Base-by-base conservation (phyloP, 1,140 invertebrate genomes). In the Drosophila kepulauana region DNA sequence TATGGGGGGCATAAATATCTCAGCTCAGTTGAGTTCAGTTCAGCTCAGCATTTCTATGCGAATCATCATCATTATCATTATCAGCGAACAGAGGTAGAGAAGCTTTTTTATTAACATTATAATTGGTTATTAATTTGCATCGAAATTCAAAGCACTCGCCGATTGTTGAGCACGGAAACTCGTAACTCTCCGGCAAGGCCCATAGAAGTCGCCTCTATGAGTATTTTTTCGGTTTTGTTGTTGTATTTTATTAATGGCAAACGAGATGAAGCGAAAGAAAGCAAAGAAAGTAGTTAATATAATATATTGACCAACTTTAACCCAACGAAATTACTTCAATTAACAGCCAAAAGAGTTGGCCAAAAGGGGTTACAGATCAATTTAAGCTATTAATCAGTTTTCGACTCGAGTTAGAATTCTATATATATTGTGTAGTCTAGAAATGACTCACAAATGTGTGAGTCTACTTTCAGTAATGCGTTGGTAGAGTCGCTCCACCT, bases 101-200 rank as follows among this genome's bases (percentile, higher is more conserved):
- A 41, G 51, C 48, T 25, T 82, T 25, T 75, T 81, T 68, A 81
- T 85, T 79, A 75, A 78, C 79, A 86, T 73, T 77, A 82, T 75
- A 86, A 88, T 86, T 79, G 79, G 62, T 68, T 88, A 86, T 86
- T 86, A 88, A 86, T 86, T 86, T 88, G 84, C 82, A 86, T 86
- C 68, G 46, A 57, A 71, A 86, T 82, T 79, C 79, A 85, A 79
- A 82, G 63, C 71, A 49, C 49, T 41, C 56, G 67, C 75, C 70
- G 67, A 75, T 46, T 58, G 51, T 52, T 56, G 43, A 80, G 49
- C 49, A 48, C 58, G 33, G 62, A 74, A 65, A 65, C 57, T 46
- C 59, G 13, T 28, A 49, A 67, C 41, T 45, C 46, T 45, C 35
- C n/a, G 10, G 10, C 30, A 38, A 15, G 16, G 28, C 15, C 16